Base-by-base conservation (phyloP, 2,113 vertebrate species). In the Scortum barcoo region DNA sequence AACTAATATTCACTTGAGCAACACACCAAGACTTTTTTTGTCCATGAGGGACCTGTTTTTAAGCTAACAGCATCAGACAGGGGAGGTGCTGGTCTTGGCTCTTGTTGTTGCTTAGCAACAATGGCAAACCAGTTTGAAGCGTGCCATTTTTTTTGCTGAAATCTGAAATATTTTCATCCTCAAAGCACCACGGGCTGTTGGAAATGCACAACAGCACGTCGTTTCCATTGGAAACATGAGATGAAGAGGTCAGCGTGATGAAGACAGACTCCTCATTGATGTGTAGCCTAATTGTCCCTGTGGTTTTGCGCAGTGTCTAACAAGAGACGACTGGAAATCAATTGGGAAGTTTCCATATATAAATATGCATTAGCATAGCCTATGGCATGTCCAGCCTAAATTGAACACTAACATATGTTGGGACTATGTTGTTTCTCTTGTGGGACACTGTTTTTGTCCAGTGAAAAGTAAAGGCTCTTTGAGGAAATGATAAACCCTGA, bases 71-170 rank as follows among this genome's bases (percentile, higher is more conserved):
- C 61, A 62, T 16, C 65, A 87, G 60, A 82, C 76, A 85, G 62
- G 60, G 51, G 54, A 84, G 56, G 60, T 54, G 70, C 69, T 84
- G 63, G 82, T 89, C 66, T 86, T 75, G 53, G 82, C 70, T 85
- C 86, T 63, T 78, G 85, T 79, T 90, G 92, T 93, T 94, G 92
- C 93, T 84, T 79, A 86, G 92, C 92, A 93, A 94, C 91, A 85
- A 76, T 84, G 80, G 83, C 88, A 91, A 92, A 62, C 70, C 68
- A 53, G 69, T 88, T 77, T 83, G 74, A 87, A 81, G 72, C 51
- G 24, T 46, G 42, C 38, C 72, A 72, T 88, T 53, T 76, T 76
- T 80, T 78, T 75, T 65, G 40, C 81, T 72, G 68, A 76, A 83
- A 90, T 86, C 60, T 78, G 62, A 83, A 86, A 87, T 81, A 56